Conservation (phyloP, 2,888 invertebrate genomes). For the Holacanthella duospinosa region DNA sequence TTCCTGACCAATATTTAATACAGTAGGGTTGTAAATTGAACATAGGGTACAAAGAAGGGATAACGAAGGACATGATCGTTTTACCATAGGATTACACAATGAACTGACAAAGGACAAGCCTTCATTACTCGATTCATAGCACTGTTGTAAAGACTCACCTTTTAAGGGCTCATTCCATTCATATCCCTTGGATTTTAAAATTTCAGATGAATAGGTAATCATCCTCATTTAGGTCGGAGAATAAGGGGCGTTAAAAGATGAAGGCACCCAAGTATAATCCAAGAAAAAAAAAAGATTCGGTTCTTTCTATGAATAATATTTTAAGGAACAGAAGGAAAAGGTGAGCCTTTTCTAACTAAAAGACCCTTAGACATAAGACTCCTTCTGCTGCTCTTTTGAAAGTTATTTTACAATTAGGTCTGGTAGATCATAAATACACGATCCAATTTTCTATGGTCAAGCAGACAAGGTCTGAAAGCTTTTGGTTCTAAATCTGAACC, state of each 20-base stretch:
- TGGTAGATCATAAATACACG: neutral
- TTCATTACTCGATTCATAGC: neutral
- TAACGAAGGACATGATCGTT: neutral
- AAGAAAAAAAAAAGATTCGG: neutral
- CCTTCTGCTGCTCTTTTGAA: neutral
- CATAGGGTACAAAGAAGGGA: neutral
- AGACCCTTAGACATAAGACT: too few species aligned
- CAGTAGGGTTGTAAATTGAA: neutral
- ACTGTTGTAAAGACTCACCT: neutral
- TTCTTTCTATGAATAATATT: neutral
- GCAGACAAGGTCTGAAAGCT: too few species aligned
- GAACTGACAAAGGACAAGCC: neutral
- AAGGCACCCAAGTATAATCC: neutral
- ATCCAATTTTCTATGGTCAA: neutral
- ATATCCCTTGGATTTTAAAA: neutral
- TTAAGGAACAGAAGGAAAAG: neutral
- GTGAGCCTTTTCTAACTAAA: neutral
- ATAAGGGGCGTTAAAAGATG: neutral
- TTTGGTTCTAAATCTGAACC: too few species aligned
- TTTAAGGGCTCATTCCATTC: neutral
- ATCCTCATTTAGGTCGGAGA: neutral
- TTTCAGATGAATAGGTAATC: neutral
- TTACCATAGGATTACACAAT: neutral
- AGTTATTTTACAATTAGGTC: neutral
- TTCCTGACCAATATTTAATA: neutral